Base-by-base conservation (phyloP, 2,113 vertebrate genomes). In the Upupa epops region DNA sequence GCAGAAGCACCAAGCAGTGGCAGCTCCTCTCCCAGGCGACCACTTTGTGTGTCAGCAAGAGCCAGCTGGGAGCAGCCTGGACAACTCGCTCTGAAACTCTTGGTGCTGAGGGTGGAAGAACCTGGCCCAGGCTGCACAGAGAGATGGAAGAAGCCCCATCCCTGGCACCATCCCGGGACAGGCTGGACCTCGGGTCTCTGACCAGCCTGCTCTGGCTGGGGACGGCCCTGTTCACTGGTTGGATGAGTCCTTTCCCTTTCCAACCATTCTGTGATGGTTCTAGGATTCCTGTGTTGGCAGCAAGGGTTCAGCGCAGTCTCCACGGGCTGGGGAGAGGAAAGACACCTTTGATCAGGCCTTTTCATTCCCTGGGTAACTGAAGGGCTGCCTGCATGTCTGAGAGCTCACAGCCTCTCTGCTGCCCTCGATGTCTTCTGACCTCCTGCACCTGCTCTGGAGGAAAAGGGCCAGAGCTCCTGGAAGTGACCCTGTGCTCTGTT, bases 51-150 rank as follows among this genome's bases (percentile, higher is more conserved):
- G 16, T 12, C 17, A 29, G 56, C 11, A 28, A 6, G 28, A 0
- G 5, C 13, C 1, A 3, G 31, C 59, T 49, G 73, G 52, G 46
- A 34, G 22, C 5, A 13, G 3, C 13, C 45, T 8, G 1, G 19
- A 19, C 16, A 37, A 10, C 9, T 54, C 0, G 0, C 40, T 55
- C 1, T 0, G 13, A 4, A 21, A 42, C 40, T 42, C 40, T 42
- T 42, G 40, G 40, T 42, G 40, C 40, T 42, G 40, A 42, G 40
- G 40, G 40, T 42, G 40, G 40, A 15, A 42, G 40, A 42, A 11
- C 40, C 40, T 42, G 40, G 40, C 40, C 40, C 40, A 42, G 40
- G 40, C 11, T 42, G 40, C 40, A 11, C 40, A 42, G 40, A 15
- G 40, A 42, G 40, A 12, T 11, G 11, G 40, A 15, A 42, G 15